Base-by-base conservation (phyloP, 2,888 invertebrate genomes). In the Syrphus vitripennis region DNA sequence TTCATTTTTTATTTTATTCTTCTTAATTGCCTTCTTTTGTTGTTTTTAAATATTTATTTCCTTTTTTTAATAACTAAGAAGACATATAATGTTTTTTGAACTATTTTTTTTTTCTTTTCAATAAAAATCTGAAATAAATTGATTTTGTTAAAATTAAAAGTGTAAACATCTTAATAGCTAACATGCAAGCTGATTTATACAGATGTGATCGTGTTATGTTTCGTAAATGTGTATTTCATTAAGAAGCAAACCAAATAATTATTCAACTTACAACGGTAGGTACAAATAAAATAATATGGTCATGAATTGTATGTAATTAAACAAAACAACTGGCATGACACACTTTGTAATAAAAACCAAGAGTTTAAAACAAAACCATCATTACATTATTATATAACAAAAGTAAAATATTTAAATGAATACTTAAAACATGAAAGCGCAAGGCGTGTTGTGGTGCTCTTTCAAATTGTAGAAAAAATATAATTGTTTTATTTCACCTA, bases 61-160 rank as follows among this genome's bases (percentile, higher is more conserved):
- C 88, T 76, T 88, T 89, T 90, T 88, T 90, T 88, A 89, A 89
- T 89, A 89, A 84, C 88, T 89, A 90, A 90, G 91, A 91, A 91
- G 91, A 91, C 89, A 90, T 92, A 92, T 91, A 91, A 91, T 92
- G 92, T 92, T 92, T 92, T 92, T 92, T 92, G 92, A 92, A 92
- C 90, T 89, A 88, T 91, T 91, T 88, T 81, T 70, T 81, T 70
- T 80, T 69, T 83, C 55, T 76, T 88, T 89, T 88, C 90, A 91
- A 91, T 91, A 92, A 92, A 92, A 92, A 92, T 92, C 92, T 92
- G 92, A 92, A 92, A 92, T 91, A 92, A 92, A 91, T 92, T 91
- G 91, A 88, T 90, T 89, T 89, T 89, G 89, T 90, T 91, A 92
- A 91, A 91, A 91, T 89, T 89, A 90, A 89, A 90, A 90, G 78